Conservation (phyloP, 2,888 invertebrate species). For the Caenorhabditis sp. region DNA sequence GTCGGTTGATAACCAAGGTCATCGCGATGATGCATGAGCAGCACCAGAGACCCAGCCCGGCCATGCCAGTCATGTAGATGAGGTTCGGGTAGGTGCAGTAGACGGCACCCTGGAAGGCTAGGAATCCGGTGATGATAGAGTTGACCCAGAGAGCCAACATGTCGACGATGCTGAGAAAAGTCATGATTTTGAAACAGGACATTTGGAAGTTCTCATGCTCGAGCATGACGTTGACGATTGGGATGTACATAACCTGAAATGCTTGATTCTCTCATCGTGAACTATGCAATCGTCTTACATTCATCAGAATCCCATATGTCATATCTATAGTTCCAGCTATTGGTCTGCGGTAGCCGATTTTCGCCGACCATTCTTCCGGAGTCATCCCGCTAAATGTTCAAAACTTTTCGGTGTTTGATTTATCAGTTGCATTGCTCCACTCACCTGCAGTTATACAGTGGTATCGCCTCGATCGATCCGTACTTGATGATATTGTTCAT, state of each 20-base stretch:
- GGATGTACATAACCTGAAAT: conserved; percentile 50
- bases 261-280: too few species aligned
- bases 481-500: conserved; percentile 60
- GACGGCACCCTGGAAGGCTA: conserved; percentile 42
- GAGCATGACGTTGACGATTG: conserved; percentile 44
- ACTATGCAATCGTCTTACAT: too few species aligned
- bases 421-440: too few species aligned
- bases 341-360: conserved; percentile 23
- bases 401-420: background rate
- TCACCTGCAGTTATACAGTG: conserved; percentile 58
- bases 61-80: conserved; percentile 52
- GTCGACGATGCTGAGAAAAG: conserved; percentile 51
- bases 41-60: conserved; percentile 50
- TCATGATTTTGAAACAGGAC: conserved; percentile 63
- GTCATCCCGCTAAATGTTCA: conserved; percentile 30
- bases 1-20: conserved; percentile 47
- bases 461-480: conserved; percentile 36
- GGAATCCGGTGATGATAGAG: conserved; percentile 55
- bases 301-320: conserved; percentile 45
- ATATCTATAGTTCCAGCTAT: conserved; percentile 36
- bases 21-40: conserved; percentile 53
- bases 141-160: conserved; percentile 52
- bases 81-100: conserved; percentile 53
- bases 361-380: conserved; percentile 42
- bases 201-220: conserved; percentile 45